Conservation (phyloP, 2,888 invertebrate species). For the Ypsolopha sequella region DNA sequence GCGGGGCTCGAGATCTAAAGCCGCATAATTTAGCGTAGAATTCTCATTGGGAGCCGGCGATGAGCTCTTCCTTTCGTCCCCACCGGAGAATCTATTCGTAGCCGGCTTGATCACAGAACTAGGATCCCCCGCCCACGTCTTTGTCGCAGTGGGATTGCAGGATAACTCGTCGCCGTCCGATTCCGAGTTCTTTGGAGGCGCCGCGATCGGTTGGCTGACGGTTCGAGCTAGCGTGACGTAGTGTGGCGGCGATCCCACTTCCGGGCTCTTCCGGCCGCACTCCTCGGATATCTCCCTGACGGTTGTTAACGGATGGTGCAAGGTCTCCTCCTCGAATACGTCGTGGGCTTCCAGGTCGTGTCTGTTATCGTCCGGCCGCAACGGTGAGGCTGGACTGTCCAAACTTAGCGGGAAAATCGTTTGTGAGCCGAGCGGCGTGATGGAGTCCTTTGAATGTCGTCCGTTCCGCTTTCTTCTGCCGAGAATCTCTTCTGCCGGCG, state of each 20-base stretch:
- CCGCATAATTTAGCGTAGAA: conserved; percentile 45
- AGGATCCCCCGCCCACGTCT: conserved; percentile 27
- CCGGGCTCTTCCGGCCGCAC: conserved; percentile 18
- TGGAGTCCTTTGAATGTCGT: conserved; percentile 45
- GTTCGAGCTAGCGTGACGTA: conserved; percentile 60
- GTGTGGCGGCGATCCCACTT: conserved; percentile 42
- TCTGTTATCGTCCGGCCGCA: conserved; percentile 45
- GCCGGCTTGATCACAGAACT: conserved; percentile 7
- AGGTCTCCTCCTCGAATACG: conserved; percentile 23
- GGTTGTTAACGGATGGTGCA: conserved; percentile 32
- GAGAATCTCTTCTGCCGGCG: conserved; percentile 31
- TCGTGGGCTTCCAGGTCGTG: conserved; percentile 26
- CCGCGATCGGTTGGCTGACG: conserved; percentile 15
- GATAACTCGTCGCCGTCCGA: conserved; percentile 23
- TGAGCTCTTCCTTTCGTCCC: conserved; percentile 11
- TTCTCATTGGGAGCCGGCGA: conserved; percentile 19
- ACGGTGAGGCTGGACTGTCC: conserved; percentile 76
- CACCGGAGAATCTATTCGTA: conserved; percentile 22
- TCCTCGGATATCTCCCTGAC: conserved; percentile 52
- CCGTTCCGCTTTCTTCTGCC: conserved; percentile 18
- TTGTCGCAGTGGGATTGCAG: conserved; percentile 56
- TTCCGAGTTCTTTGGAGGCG: conserved; percentile 14
- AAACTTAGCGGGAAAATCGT: conserved; percentile 78
- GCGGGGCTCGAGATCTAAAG: conserved; percentile 53
- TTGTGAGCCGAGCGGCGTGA: conserved; percentile 72